These are phyloP conservation scores for Thaumatotibia leucotreta DNA, from an alignment of 1,140 invertebrate species.

Conservation along the genomic window DNA sequence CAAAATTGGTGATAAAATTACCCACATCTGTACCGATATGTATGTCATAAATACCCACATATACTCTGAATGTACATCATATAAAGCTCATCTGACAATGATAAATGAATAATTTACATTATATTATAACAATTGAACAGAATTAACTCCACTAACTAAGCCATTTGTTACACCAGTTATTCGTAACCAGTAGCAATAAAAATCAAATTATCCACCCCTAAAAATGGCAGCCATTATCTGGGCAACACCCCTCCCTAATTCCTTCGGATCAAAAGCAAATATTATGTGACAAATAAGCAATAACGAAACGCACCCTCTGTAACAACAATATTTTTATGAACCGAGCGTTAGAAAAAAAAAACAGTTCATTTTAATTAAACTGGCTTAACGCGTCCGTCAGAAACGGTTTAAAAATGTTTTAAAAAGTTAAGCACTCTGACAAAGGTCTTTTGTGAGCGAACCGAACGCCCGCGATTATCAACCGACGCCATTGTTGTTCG, in stretches of 20 bases:
- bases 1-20: background rate
- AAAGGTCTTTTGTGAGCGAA: conserved; percentile 50
- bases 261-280: conserved; percentile 44
- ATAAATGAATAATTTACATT: background rate
- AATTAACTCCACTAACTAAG: conserved; percentile 8
- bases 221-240: conserved; percentile 41
- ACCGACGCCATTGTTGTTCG: conserved; percentile 57
- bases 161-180: background rate
- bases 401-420: conserved; percentile 24
- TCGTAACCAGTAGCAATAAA: conserved; percentile 17
- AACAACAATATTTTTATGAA: conserved; percentile 71
- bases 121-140: background rate
- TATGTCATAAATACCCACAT: background rate
- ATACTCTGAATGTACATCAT: too few species aligned
- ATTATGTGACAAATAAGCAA: conserved; percentile 46
- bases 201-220: conserved; percentile 15
- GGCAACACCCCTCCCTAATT: conserved; percentile 45
- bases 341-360: conserved; percentile 31
- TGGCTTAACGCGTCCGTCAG: conserved; percentile 45
- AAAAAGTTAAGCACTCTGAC: conserved; percentile 43
- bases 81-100: background rate
- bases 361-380: conserved; percentile 62
- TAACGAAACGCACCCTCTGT: conserved; percentile 35
- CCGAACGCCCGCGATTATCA: conserved; percentile 52
- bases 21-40: background rate